phyloP scores from a whole-genome alignment of 30 jellyfish, hydroid and myxozoan genomes.

The Turritopsis rubra region DNA sequence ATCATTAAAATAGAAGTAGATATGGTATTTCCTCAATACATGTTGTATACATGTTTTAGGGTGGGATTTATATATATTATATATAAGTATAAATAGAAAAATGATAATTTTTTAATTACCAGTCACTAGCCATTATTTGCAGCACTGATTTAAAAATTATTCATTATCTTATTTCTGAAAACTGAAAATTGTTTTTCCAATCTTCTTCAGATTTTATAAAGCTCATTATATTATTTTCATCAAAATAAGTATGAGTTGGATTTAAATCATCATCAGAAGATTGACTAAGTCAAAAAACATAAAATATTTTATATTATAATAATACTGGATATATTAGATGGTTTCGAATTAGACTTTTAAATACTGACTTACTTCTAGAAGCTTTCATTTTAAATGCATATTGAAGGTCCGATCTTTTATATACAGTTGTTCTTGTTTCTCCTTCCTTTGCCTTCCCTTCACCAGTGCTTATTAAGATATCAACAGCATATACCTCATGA shows the following conservation, averaged over 20 bases:
- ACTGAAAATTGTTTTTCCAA: background rate
- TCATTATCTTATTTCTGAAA: no score
- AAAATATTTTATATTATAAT: background rate
- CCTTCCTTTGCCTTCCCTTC: constrained; percentile 88
- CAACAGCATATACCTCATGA: constrained; percentile 94
- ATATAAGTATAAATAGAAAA: no score
- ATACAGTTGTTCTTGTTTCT: constrained; percentile 96
- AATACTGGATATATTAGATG: no score
- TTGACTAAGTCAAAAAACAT: background rate
- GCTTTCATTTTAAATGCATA: constrained; percentile 89
- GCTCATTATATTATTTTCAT: constrained; percentile 5
- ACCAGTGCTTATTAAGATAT: constrained; percentile 79
- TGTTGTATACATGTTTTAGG: no score
- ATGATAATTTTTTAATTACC: no score
- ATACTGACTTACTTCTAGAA: constrained; percentile 59
- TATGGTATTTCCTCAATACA: no score
- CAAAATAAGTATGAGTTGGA: constrained; percentile 3
- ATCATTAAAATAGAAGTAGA: no score
- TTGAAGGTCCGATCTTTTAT: constrained; percentile 72
- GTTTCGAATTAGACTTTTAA: no score
- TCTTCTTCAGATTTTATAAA: background rate
- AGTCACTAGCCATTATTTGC: no score
- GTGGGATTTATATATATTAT: no score
- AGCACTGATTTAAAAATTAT: no score
- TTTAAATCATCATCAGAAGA: constrained; percentile 4